Conservation (phyloP, 2,888 invertebrate genomes). For the Drosophila flavopinicola region DNA sequence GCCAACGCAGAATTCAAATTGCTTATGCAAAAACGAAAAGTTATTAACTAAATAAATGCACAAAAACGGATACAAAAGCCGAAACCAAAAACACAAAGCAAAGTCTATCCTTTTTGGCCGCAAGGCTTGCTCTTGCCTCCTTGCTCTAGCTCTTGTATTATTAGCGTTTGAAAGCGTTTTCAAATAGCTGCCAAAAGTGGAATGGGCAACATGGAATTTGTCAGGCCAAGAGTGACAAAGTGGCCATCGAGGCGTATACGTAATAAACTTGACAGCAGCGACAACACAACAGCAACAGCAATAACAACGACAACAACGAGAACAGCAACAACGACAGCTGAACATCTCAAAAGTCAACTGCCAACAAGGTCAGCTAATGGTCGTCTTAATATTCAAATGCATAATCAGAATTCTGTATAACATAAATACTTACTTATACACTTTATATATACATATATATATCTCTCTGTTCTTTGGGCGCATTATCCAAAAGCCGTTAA, state of each 20-base stretch:
- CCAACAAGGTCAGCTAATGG: constrained; percentile 77
- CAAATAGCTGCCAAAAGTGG: constrained; percentile 30
- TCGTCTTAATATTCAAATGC: constrained; percentile 70
- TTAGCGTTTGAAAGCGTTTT: constrained; percentile 40
- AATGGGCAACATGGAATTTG: constrained; percentile 1
- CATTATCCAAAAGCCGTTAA: constrained; percentile 41
- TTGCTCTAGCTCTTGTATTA: constrained; percentile 28
- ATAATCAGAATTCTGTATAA: constrained; percentile 56
- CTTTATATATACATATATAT: constrained; percentile 18
- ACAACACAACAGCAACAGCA: constrained; percentile 13
- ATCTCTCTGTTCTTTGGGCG: constrained; percentile 31
- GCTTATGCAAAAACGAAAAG: constrained; percentile 66
- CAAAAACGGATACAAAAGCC: constrained; percentile 69
- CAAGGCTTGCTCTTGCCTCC: constrained; percentile 38
- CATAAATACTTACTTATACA: constrained; percentile 24
- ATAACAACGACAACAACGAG: constrained; percentile 11
- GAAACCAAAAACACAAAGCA: constrained; percentile 48
- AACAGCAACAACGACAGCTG: constrained; percentile 18
- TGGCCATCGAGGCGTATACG: constrained; percentile 63
- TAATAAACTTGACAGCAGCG: constrained; percentile 54
- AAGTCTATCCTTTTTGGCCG: constrained; percentile 65
- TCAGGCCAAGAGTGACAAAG: constrained; percentile 45
- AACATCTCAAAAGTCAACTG: constrained; percentile 31
- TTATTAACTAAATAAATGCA: constrained; percentile 78
- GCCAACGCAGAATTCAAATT: constrained; percentile 66